Evolutionary conservation across 2,888 invertebrate species (phyloP).

Genomic region (Drosophila cyrtoloma): DNA sequence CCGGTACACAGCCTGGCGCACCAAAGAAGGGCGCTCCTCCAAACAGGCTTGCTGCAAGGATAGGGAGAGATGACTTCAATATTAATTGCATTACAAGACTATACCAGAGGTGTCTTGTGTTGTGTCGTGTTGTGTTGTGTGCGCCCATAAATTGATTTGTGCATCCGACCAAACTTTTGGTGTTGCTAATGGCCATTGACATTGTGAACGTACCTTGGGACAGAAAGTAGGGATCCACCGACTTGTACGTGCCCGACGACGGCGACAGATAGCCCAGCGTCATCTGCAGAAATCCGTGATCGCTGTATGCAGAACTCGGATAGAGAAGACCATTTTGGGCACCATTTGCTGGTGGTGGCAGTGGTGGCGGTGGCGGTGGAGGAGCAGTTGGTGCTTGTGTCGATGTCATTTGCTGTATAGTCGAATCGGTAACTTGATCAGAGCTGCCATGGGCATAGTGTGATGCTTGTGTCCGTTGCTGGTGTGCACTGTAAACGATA

Average conservation of each 20-base stretch:
- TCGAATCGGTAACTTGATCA: constrained; percentile 32
- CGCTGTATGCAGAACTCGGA: constrained; percentile 84
- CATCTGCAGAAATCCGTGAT: constrained; percentile 89
- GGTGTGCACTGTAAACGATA: constrained; percentile 43
- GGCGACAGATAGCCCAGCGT: constrained; percentile 89
- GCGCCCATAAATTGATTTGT: constrained; percentile 40
- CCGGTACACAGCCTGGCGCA: constrained; percentile 83
- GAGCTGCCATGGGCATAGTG: constrained; percentile 53
- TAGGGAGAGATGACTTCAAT: constrained; percentile 2
- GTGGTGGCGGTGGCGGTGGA: constrained; percentile 49
- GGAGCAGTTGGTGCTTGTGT: constrained; percentile 27
- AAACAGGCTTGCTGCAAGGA: constrained; percentile 81
- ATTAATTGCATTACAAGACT: constrained; percentile 63
- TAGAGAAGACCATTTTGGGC: constrained; percentile 81
- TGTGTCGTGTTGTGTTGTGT: constrained; percentile 10
- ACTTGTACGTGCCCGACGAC: constrained; percentile 88
- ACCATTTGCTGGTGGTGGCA: constrained; percentile 43
- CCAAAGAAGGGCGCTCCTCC: constrained; percentile 84
- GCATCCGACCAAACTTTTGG: constrained; percentile 65
- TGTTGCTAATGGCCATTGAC: constrained; percentile 70
- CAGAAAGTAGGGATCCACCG: constrained; percentile 90
- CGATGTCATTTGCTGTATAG: constrained; percentile 43
- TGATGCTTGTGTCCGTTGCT: constrained; percentile 48
- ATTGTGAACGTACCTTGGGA: constrained; percentile 87
- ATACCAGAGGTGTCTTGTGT: constrained; percentile 26